Evolutionary conservation across 2,797 vertebrate species (phyloP), one percentile per base, ranked within the genome.

Genomic region (Danio kyathit): DNA sequence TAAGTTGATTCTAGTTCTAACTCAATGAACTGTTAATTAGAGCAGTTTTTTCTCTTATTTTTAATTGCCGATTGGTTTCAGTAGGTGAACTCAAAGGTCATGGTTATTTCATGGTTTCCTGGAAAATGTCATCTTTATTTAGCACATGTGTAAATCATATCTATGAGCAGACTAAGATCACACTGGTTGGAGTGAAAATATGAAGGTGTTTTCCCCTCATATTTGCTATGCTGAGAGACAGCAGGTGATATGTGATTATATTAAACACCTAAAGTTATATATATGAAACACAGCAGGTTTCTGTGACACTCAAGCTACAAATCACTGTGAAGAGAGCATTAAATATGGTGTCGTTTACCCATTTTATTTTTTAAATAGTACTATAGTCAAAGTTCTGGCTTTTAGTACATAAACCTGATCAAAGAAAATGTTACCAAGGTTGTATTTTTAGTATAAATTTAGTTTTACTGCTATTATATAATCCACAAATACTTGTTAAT

Each of bases 81-180:
- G 29, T 38, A 19, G 43, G 5, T 21, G 13, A 74, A 48, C 13
- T 21, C 19, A 40, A 9, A 51, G 63, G 48, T 5, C 19, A 13
- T 57, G 49, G 12, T 63, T 46, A 63, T 82, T 46, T 71, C 29
- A 48, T 3, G 7, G 41, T 29, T 66, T 66, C 6, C 16, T 66
- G 13, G 16, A 65, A 17, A 75, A 29, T 60, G 6, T 29, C 8
- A 48, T 70, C 49, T 71, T 65, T 77, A 44, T 64, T 77, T 54
- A 65, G 77, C 70, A 44, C 63, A 84, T 87, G 77, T 60, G 79
- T 14, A n/a, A 81, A 63, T 73, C 69, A n/a, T 77, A 76, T 85
- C 67, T 80, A 46, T 60, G 70, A 86, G 83, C 80, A 82, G 81
- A 89, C 79, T 73, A 19, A 78, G 43, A 57, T 71, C 59, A 44